Base-by-base conservation (phyloP, 2,888 invertebrate species). In the Ormyrus rosae region DNA sequence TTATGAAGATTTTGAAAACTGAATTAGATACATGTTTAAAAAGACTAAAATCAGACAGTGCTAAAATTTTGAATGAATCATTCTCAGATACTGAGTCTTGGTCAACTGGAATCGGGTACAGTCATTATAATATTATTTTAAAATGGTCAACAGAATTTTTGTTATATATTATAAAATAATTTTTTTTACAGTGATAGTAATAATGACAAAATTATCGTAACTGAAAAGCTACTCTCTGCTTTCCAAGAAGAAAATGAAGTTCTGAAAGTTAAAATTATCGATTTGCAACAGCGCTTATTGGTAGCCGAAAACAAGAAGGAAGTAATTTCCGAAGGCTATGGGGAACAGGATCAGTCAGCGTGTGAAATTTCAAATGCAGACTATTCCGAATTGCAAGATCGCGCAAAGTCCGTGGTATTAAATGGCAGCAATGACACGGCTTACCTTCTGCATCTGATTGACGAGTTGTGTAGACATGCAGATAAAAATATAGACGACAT, bases 11-110 rank as follows among this genome's bases (percentile, higher is more conserved):
- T 83, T 91, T 95, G 78, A 93, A 93, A 86, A 92, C 92, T 46
- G 95, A 96, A 88, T 90, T 96, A 80, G 94, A 94, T 74, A 91
- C 92, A 64, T 96, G 96, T 84, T 88, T 96, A 83, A 92, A 93
- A 71, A 92, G 95, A 45, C 90, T 96, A 71, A 93, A 94, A 82
- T 89, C 92, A 8, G 96, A 96, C 86, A 96, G 96, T 0, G 94
- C 94, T 55, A 94, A 94, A 83, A 84, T 79, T 69, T 82, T 83
- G 8, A 81, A 81, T n/a, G 82, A 83, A 9, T 76, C 84, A 0
- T 58, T 85, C 7, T 85, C 87, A 0, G 86, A 81, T 73, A 60
- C 80, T 11, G 83, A 83, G 48, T 74, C 78, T 3, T 83, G 82
- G 82, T 81, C 82, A 0, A 83, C 79, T 11, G 81, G 76, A 13